These are phyloP conservation scores for Alloscopus bannaensis DNA, from an alignment of 2,888 invertebrate genomes.

Conservation along the genomic window DNA sequence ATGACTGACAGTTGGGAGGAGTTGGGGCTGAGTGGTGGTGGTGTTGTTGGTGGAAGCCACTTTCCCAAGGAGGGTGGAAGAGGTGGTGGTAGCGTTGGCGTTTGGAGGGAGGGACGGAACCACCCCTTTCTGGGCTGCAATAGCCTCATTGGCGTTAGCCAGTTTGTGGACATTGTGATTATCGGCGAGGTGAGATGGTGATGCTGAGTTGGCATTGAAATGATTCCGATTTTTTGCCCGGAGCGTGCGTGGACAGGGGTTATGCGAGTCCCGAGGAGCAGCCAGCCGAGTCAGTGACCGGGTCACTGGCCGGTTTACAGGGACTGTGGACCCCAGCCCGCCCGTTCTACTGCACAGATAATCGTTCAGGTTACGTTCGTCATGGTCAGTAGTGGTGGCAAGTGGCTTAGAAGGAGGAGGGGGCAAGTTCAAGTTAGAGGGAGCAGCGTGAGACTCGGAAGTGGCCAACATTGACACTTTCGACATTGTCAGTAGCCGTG, in stretches of 20 bases:
- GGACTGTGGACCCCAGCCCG: conserved; percentile 58
- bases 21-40: too few relatives aligned
- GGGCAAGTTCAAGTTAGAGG: conserved; percentile 57
- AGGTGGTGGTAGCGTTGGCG: conserved; percentile 28
- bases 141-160: conserved; percentile 37
- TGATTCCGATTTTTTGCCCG: conserved; percentile 69
- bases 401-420: conserved; percentile 61
- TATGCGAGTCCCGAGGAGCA: conserved; percentile 70
- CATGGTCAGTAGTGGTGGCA: conserved; percentile 61
- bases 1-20: conserved; percentile 47
- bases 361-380: conserved; percentile 70
- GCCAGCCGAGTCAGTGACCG: conserved; percentile 71
- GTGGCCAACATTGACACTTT: conserved; percentile 73
- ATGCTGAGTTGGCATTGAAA: conserved; percentile 59
- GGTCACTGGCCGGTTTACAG: conserved; percentile 71
- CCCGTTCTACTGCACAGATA: conserved; percentile 72
- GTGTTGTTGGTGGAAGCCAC: conserved; percentile 27
- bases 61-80: conserved; percentile 47
- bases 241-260: conserved; percentile 70
- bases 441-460: conserved; percentile 68
- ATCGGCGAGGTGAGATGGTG: too few relatives aligned
- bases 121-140: conserved; percentile 42
- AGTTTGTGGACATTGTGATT: too few relatives aligned
- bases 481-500: conserved; percentile 73
- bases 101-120: conserved; percentile 28